Base-by-base conservation (phyloP, 2,888 invertebrate genomes). In the Eristalinus aeneus region DNA sequence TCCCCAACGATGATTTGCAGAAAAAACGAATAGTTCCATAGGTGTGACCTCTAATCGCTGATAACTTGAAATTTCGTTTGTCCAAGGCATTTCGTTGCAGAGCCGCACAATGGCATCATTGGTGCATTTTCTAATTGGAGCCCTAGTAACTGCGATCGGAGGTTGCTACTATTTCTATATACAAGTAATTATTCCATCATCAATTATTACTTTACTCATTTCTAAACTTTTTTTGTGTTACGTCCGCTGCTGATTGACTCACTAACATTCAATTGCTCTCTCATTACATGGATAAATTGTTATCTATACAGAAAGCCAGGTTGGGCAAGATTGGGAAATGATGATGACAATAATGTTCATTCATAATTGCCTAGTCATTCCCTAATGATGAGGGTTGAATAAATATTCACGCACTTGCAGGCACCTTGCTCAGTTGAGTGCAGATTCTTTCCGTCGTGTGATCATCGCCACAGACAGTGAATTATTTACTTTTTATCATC, bases 91-190 rank as follows among this genome's bases (percentile, higher is more conserved):
- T 46, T 46, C 46, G 46, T 46, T 16, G 16, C 46, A 16, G 46
- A 46, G 46, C 46, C 46, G 8, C 46, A 20, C 20, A 56, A 86
- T 86, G 86, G 77, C 82, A 53, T 82, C 90, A 56, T 80, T 91
- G 39, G 67, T 89, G 27, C 91, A 92, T 58, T 91, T 91, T 77
- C 61, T 90, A 54, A 63, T 92, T 72, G 92, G 91, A 78, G 90
- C 91, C 23, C 79, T 92, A 81, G 90, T 90, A n/a, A 89, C 90
- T 32, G 91, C 90, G 54, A 67, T 92, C 88, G 91, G 91, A 83
- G 89, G 90, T 10, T 91, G 90, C 89, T 90, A 90, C 87, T 92
- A 90, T 88, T 89, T 90, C 65, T 89, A 89, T 74, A 88, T 88
- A 87, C 91, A 91, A 90, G 92, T 92, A 92, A 91, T 88, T 91